A percentile compares a stretch with the other conserved stretches of the same genome.
Evolutionary conservation across 2,888 invertebrate species (phyloP).

Genomic region (Dicycla oo): DNA sequence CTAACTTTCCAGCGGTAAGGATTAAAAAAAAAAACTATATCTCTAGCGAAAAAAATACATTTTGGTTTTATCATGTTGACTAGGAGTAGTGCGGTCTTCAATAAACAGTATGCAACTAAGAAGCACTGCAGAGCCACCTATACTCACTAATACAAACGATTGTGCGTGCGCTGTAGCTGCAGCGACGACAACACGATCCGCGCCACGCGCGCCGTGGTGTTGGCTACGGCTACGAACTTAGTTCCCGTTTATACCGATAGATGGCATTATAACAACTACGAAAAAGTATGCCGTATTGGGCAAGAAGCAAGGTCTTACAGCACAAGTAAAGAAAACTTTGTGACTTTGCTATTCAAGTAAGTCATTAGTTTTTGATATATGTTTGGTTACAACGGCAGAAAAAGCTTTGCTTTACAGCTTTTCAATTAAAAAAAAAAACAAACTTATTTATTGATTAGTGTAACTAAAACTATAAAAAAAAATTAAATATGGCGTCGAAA

Average conservation of each 20-base stretch:
- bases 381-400: too few relatives aligned
- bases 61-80: not conserved
- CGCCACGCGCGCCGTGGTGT: not conserved
- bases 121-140: slow-evolving; percentile 24
- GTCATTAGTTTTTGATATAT: too few relatives aligned
- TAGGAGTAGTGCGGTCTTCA: not conserved
- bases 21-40: not conserved
- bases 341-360: too few relatives aligned
- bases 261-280: slow-evolving; percentile 26
- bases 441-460: too few relatives aligned
- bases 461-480: too few relatives aligned
- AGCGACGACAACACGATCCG: not conserved
- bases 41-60: not conserved
- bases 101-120: too few relatives aligned
- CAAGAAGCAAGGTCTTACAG: too few relatives aligned
- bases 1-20: not conserved
- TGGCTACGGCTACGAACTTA: not conserved
- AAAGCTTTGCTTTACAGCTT: too few relatives aligned
- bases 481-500: too few relatives aligned
- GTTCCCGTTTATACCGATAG: slow-evolving; percentile 26
- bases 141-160: not conserved
- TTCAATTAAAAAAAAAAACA: too few relatives aligned
- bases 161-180: not conserved
- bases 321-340: too few relatives aligned
- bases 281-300: too few relatives aligned